Evolutionary conservation across 2,113 vertebrate genomes (phyloP).

Genomic region (Acanthochromis polyacanthus): DNA sequence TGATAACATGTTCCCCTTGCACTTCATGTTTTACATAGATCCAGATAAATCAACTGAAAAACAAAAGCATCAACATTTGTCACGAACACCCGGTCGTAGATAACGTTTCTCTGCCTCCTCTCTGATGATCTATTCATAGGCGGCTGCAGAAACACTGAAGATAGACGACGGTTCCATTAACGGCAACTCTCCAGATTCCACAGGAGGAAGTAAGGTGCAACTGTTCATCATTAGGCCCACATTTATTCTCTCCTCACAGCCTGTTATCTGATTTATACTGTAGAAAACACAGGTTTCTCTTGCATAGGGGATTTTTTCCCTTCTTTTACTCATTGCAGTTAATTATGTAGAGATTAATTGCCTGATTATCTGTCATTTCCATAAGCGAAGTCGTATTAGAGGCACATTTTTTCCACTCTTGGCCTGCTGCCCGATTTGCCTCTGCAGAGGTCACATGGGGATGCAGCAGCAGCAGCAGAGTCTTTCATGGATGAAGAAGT

Average conservation of each 20-base stretch:
- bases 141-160: constrained; percentile 11
- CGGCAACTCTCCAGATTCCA: constrained; percentile 65
- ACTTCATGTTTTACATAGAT: not conserved
- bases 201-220: constrained; percentile 65
- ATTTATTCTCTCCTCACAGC: constrained; percentile 28
- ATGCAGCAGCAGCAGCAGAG: constrained; percentile 3
- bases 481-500: constrained; percentile 31
- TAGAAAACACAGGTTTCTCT: constrained; percentile 37
- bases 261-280: constrained; percentile 22
- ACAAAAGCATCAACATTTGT: not conserved
- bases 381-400: constrained; percentile 38
- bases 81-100: not conserved
- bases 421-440: constrained; percentile 38
- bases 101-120: not conserved
- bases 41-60: not conserved
- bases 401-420: constrained; percentile 21
- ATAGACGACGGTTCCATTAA: constrained; percentile 26
- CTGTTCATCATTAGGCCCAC: constrained; percentile 31
- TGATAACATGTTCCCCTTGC: no score
- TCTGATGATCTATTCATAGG: constrained; percentile 44
- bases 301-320: constrained; percentile 5
- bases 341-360: constrained; percentile 54
- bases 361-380: constrained; percentile 47
- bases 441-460: constrained; percentile 49
- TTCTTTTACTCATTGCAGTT: constrained; percentile 29